These are phyloP conservation scores for Drosophila neonasuta DNA, from an alignment of 2,888 invertebrate species.

Conservation along the genomic window DNA sequence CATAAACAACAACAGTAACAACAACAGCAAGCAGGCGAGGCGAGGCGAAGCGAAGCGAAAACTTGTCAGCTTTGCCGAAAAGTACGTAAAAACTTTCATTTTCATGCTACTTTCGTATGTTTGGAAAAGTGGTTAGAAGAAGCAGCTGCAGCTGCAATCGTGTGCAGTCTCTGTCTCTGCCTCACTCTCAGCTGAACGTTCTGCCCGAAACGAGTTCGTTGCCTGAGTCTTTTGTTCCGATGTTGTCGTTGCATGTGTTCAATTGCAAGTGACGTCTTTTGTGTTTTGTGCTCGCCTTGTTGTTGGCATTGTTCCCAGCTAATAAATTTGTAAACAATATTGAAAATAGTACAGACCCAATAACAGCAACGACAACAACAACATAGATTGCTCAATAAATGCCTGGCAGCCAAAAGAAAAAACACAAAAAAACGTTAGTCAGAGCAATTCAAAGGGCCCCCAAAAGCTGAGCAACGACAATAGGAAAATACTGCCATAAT, in stretches of 20 bases:
- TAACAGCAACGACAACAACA: conserved; percentile 29
- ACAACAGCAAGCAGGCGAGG: conserved; percentile 18
- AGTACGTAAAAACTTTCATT: conserved; percentile 70
- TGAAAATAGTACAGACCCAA: conserved; percentile 58
- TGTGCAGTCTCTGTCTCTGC: not conserved
- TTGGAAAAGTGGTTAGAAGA: conserved; percentile 54
- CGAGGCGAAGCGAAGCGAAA: conserved; percentile 53
- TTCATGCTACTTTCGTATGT: conserved; percentile 59
- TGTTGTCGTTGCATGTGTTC: conserved; percentile 29
- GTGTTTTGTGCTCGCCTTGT: conserved; percentile 28
- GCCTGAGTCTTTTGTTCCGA: conserved; percentile 68
- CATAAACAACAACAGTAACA: conserved; percentile 17
- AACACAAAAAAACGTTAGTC: conserved; percentile 31
- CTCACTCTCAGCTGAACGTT: conserved; percentile 18
- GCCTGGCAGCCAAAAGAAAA: conserved; percentile 47
- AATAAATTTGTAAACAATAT: conserved; percentile 75
- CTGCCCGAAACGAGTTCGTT: conserved; percentile 58
- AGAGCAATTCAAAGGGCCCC: conserved; percentile 59
- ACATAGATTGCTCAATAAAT: conserved; percentile 61
- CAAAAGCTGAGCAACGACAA: conserved; percentile 60
- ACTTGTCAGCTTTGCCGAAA: conserved; percentile 61
- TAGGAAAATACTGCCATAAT: conserved; percentile 73
- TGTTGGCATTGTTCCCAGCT: conserved; percentile 64
- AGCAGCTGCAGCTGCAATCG: not conserved
- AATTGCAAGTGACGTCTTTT: conserved; percentile 48